Evolutionary conservation across 2,888 invertebrate genomes (phyloP).

Genomic region (Cyclophora albipunctata): DNA sequence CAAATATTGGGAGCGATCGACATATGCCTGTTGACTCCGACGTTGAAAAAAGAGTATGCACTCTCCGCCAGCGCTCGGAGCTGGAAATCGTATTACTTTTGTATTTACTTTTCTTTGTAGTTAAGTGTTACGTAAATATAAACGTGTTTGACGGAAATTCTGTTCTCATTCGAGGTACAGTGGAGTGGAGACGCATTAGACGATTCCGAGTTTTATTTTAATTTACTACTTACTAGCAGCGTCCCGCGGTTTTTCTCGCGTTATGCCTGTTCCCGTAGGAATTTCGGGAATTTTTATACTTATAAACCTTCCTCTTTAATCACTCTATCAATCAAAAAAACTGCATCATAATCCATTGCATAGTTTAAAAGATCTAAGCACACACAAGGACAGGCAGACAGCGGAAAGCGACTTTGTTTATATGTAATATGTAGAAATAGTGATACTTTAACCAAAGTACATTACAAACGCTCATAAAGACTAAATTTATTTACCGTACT

Average conservation of each 20-base stretch:
- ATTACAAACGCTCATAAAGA: too few relatives aligned
- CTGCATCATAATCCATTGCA: too few relatives aligned
- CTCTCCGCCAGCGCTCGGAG: slow-evolving; percentile 40
- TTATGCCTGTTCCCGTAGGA: too few relatives aligned
- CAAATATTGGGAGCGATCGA: slow-evolving; percentile 51
- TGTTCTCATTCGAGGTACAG: slow-evolving; percentile 57
- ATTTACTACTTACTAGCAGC: neutral
- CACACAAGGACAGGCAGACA: too few relatives aligned
- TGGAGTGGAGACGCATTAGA: slow-evolving; percentile 36
- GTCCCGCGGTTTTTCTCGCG: too few relatives aligned
- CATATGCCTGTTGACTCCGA: slow-evolving; percentile 66
- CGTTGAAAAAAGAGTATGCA: slow-evolving; percentile 45
- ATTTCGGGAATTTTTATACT: too few relatives aligned
- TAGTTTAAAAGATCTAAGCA: too few relatives aligned
- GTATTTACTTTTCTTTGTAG: slow-evolving; percentile 73
- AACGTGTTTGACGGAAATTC: slow-evolving; percentile 63
- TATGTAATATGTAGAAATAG: too few relatives aligned
- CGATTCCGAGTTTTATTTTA: neutral
- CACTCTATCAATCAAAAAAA: too few relatives aligned
- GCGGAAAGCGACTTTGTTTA: neutral
- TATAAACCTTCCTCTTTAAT: too few relatives aligned
- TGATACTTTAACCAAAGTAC: too few relatives aligned
- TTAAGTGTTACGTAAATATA: slow-evolving; percentile 73
- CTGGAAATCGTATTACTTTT: slow-evolving; percentile 71
- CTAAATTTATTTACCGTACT: too few relatives aligned